Evolutionary conservation across 92 coral and sea anemone genomes (phyloP), one percentile per base, ranked within the genome.

Genomic region (Pocillopora meandrina): DNA sequence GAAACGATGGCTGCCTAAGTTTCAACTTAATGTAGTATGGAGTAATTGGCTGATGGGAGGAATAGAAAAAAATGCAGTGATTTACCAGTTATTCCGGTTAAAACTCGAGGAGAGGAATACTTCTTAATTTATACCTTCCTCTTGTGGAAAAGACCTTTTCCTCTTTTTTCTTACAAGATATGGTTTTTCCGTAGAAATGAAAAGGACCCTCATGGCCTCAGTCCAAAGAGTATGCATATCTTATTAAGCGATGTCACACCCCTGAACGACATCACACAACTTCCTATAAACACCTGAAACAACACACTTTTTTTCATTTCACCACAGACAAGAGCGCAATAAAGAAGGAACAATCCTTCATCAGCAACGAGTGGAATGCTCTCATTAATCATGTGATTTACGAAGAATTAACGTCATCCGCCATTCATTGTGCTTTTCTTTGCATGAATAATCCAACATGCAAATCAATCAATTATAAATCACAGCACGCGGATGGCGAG

Each of bases 361-460:
- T 62, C 79, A 56, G 9, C n/a, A 23, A 82, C 61, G 79, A 71
- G 61, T 12, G 20, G 31, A 72, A 72, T 23, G 26, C 71, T 59
- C 79, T 82, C 23, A 71, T 49, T 13, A 12, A 72, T 61, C 86
- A 82, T 61, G 72, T 72, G 64, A 71, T 82, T 71, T 61, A 71
- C 78, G 36, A 49, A 47, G 16, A 47, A 62, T 2, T 23, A 5
- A 60, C 72, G 21, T 33, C 86, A 5, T 72, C 86, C 3, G 12
- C 64, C 49, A 61, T 62, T 47, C 63, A 72, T 11, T 82, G 86
- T 35, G 79, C 86, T 35, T 17, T 82, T 65, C 11, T 72, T 5
- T 82, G 86, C 49, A 14, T 52, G 23, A 82, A 72, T 17, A 61
- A 18, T 14, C 71, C 62, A 72, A 12, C 31, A 10, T 82, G 86